Evolutionary conservation across 1,140 invertebrate genomes (phyloP).

Genomic region (Drosophila yakuba): DNA sequence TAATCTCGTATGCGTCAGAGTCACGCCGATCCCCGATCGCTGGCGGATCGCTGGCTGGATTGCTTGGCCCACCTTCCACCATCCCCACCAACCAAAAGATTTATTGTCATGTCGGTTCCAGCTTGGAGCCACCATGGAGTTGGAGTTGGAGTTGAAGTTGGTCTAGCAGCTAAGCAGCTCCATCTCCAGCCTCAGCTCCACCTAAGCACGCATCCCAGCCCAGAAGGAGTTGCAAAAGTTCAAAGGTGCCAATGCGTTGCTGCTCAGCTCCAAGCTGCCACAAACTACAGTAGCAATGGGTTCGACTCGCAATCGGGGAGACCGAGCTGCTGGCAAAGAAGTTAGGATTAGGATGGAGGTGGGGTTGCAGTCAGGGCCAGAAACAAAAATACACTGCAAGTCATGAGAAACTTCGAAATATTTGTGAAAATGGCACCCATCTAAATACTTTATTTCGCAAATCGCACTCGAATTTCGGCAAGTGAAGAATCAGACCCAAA

Average conservation of each 20-base stretch:
- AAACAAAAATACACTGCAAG: constrained; percentile 1
- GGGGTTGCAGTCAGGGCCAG: constrained; percentile 9
- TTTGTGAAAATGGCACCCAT: background rate
- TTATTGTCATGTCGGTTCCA: constrained; percentile 75
- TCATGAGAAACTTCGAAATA: background rate
- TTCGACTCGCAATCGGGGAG: background rate
- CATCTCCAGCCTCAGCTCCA: constrained; percentile 30
- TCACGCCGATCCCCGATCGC: constrained; percentile 60
- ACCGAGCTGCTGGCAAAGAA: background rate
- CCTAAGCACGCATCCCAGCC: constrained; percentile 46
- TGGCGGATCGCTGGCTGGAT: constrained; percentile 13
- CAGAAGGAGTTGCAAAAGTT: constrained; percentile 58
- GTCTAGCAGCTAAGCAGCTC: constrained; percentile 13
- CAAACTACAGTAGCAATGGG: constrained; percentile 50
- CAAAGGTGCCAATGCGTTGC: constrained; percentile 78
- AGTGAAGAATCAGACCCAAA: constrained; percentile 48
- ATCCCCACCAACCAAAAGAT: constrained; percentile 45
- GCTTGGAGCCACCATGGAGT: constrained; percentile 3
- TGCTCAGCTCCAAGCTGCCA: constrained; percentile 15
- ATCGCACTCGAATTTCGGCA: background rate
- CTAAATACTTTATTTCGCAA: no score
- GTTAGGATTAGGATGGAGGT: background rate
- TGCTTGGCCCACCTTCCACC: background rate
- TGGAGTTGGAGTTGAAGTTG: background rate
- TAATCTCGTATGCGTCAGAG: constrained; percentile 80